phyloP scores from a whole-genome alignment of 2,888 invertebrate species.

The Eretmocerus hayati region DNA sequence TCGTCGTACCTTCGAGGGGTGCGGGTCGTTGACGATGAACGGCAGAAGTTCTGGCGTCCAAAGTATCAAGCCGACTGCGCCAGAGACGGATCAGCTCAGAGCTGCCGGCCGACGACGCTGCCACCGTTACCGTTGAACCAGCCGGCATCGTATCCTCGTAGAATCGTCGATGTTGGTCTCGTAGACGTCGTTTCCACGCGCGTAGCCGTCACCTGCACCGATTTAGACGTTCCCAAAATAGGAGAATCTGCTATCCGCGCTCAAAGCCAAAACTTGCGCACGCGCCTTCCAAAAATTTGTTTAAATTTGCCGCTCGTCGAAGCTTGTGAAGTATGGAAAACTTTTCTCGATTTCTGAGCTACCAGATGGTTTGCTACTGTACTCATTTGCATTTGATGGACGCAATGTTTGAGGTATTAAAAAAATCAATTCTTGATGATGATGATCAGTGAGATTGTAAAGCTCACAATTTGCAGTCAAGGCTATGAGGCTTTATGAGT shows the following conservation, averaged over 20 bases:
- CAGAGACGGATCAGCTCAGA: conserved; percentile 26
- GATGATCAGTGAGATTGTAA: no score
- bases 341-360: no score
- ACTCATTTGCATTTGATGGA: no score
- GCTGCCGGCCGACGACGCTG: conserved; percentile 22
- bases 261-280: neutral
- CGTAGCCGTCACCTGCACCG: conserved; percentile 21
- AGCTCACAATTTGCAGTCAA: no score
- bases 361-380: no score
- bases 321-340: neutral
- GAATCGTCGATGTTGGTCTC: no score
- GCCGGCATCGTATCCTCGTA: no score
- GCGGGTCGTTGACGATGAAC: conserved; percentile 31
- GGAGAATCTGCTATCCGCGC: conserved; percentile 14
- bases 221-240: conserved; percentile 45
- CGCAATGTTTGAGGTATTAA: no score
- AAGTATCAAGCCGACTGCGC: conserved; percentile 39
- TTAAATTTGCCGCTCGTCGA: neutral
- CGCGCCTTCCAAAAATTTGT: neutral
- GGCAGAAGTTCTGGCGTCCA: conserved; percentile 5
- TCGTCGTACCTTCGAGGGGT: conserved; percentile 36
- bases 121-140: no score
- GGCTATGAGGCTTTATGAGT: no score
- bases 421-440: no score
- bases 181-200: conserved; percentile 31